Base-by-base conservation (phyloP, 1,140 invertebrate species). In the Drosophila arizonae region DNA sequence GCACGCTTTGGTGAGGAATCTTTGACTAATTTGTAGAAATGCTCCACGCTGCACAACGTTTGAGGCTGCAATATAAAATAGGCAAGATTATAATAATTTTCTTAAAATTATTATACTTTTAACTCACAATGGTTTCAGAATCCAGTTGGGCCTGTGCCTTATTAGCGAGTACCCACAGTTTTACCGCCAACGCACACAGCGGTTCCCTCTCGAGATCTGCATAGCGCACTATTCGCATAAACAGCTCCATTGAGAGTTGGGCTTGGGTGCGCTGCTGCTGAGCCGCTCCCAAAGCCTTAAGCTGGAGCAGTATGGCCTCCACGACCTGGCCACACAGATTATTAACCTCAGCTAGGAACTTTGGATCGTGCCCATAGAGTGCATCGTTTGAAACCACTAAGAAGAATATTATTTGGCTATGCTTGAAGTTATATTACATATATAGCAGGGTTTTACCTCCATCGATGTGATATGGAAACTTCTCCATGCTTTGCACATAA, bases 361-460 rank as follows among this genome's bases (percentile, higher is more conserved):
- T 96, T 28, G 94, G 93, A 93, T 98, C 97, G 45, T 95, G 94
- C 2, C 97, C 97, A 92, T 99, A 99, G n/a, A 99, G 92, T 54
- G 95, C 94, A 91, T 99, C 97, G 92, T 99, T 99, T 2, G 97
- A 97, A 90, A 98, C 95, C 57, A 99, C 97, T 91, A 45, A 0
- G 67, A 45, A 48, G 41, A 30, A 43, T 4, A 10, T n/a, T 17
- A 50, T 13, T 24, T 15, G n/a, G 9, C 4, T 54, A 15, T 6
- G 17, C 3, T 6, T 33, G 13, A n/a, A 52, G 8, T 0, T 10
- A 10, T 30, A 3, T 1, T 28, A 1, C 15, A 9, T 24, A 0
- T 26, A 10, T n/a, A 4, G 0, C 11, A n/a, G 13, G n/a, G 48
- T 48, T n/a, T 71, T 60, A 91, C 90, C 90, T 9, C 89, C 78